Base-by-base conservation (phyloP, 1,140 invertebrate species). In the Heliconius himera region DNA sequence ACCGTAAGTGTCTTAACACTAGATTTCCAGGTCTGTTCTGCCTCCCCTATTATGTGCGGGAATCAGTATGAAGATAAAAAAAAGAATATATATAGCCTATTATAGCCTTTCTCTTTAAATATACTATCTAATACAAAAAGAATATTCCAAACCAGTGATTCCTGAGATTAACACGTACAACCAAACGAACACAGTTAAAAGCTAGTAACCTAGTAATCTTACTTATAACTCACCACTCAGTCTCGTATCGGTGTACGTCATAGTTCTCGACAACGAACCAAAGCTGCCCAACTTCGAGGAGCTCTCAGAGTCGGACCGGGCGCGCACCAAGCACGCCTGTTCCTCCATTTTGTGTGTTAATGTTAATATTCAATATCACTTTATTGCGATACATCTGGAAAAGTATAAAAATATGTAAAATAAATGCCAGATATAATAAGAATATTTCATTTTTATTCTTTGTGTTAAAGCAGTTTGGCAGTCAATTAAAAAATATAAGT, bases 241-340 rank as follows among this genome's bases (percentile, higher is more conserved):
- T 79, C 89, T 88, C 11, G 90, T 88, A 13, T 93, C 90, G 3
- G 90, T 91, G 74, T 91, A 93, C 0, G 91, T 84, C 91, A 93
- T 92, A 8, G 84, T 89, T 36, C 88, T 84, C 8, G 86, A 74
- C 20, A 91, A 84, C 8, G 91, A 89, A 2, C 91, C 91, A 76
- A 93, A 94, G 83, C 91, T 92, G 82, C 88, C 87, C 0, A 91
- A 85, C 77, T 93, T 93, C 11, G 90, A 90, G 2, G 94, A 95
- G 84, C 84, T 91, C 83, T 95, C 94, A 87, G 94, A 95, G 83
- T 95, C 93, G 22, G 94, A 94, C 78, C 92, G 89, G 5, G 92
- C 83, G 81, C 93, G 93, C 87, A 95, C 94, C 41, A 95, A 85
- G 78, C 93, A 95, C 81, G 94, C 93, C 78, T 94, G 94, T 86